Base-by-base conservation (phyloP, 2,888 invertebrate genomes). In the Mesoligia furuncula region DNA sequence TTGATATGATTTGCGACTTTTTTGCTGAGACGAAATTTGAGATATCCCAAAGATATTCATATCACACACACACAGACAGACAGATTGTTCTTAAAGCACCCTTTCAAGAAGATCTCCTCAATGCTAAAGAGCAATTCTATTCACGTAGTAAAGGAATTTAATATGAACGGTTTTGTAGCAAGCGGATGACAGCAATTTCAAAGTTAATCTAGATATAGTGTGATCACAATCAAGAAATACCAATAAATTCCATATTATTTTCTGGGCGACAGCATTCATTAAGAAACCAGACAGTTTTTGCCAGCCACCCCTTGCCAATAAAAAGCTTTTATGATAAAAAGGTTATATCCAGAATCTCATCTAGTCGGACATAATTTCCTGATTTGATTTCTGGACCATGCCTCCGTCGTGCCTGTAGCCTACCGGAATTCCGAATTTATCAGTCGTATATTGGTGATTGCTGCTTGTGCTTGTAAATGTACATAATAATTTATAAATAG, bases 291-390 rank as follows among this genome's bases (percentile, higher is more conserved):
- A 7, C 24, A 51, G 24, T 13, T n/a, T n/a, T 39, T 24, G n/a
- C 27, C 27, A 11, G 20, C 31, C 68, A 42, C 1, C 59, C 62
- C 20, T 64, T 64, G 42, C 51, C 68, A 51, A 27, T 68, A 72
- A 65, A 69, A 75, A 54, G 62, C n/a, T n/a, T 42, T 80, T 67
- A 80, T 80, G 36, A 71, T 79, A 48, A 54, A 84, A 73, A 73
- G 57, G 61, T 67, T 62, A 70, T 73, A 66, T 71, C n/a, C 42
- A 27, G 45, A 51, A 68, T 67, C 15, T 62, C 57, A 59, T 64
- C 57, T 45, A 57, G 36, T 24, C 42, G 0, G 31, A 48, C 57
- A 57, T 71, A 9, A 72, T 80, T 72, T 81, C 75, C 71, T 64
- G 67, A 74, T 82, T 74, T n/a, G 39, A 70, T 79, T 61, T 62